Conservation (phyloP, 2,797 vertebrate genomes). For the Sebastolobus alascanus region DNA sequence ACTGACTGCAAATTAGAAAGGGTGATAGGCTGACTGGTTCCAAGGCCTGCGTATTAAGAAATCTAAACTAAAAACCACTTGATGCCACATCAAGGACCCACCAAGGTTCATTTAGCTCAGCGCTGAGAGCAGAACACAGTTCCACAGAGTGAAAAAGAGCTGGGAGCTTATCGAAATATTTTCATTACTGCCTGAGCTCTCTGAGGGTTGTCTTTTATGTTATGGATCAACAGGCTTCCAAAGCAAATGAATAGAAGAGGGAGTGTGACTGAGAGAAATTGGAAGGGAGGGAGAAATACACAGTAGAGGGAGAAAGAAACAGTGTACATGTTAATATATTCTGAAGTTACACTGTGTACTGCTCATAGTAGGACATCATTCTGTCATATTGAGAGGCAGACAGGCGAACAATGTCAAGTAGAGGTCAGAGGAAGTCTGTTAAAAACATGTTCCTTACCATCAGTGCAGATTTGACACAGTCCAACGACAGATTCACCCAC, state of each 20-base stretch:
- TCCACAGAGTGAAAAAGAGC: constrained; percentile 38
- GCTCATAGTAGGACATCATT: constrained; percentile 1
- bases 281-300: constrained; percentile 30
- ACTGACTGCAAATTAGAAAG: constrained; percentile 28
- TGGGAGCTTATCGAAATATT: constrained; percentile 55
- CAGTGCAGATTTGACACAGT: neutral
- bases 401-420: constrained; percentile 1
- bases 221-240: constrained; percentile 71
- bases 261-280: constrained; percentile 43
- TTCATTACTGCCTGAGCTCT: constrained; percentile 63
- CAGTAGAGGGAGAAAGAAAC: constrained; percentile 10
- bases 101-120: constrained; percentile 57
- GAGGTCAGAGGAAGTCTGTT: constrained; percentile 5
- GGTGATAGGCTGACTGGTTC: neutral
- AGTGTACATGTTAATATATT: constrained; percentile 16
- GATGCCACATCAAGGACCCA: constrained; percentile 48
- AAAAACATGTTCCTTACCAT: neutral
- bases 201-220: constrained; percentile 73
- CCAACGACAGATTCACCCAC: neutral
- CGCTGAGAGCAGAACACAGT: constrained; percentile 45
- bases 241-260: constrained; percentile 55
- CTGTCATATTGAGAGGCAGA: neutral
- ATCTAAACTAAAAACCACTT: constrained; percentile 43
- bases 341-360: constrained; percentile 10
- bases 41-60: constrained; percentile 32